A percentile compares a stretch with the other conserved stretches of the same genome.
phyloP scores from a whole-genome alignment of 2,113 vertebrate species.

The Perccottus glenii region DNA sequence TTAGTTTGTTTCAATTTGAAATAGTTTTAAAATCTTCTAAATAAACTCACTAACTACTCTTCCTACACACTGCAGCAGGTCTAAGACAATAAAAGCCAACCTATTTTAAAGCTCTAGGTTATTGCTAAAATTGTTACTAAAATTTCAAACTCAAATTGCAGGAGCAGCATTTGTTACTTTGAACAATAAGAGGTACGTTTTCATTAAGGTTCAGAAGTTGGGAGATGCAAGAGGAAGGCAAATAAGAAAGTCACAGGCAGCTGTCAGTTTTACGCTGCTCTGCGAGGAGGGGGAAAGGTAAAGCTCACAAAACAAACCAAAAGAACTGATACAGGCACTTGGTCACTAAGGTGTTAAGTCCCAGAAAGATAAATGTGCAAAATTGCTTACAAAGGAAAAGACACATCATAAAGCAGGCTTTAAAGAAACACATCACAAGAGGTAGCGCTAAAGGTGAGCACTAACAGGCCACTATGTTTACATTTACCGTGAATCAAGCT shows the following conservation, averaged over 20 bases:
- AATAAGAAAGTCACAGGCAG: constrained; percentile 58
- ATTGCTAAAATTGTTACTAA: constrained; percentile 20
- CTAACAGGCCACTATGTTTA: constrained; percentile 52
- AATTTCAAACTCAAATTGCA: too few relatives aligned
- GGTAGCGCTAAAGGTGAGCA: constrained; percentile 48
- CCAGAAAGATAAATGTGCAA: constrained; percentile 33
- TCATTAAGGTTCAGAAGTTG: constrained; percentile 3
- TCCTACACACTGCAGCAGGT: constrained; percentile 41
- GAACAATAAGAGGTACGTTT: too few relatives aligned
- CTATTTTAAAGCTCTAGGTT: too few relatives aligned
- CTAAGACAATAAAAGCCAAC: too few relatives aligned
- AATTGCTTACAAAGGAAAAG: constrained; percentile 40
- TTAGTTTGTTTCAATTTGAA: too few relatives aligned
- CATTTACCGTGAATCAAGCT: constrained; percentile 44
- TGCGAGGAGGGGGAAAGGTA: constrained; percentile 79
- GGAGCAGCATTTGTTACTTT: too few relatives aligned
- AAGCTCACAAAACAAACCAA: constrained; percentile 73
- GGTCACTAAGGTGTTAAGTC: constrained; percentile 44
- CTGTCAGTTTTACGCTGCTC: constrained; percentile 71
- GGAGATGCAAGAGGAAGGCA: constrained; percentile 34
- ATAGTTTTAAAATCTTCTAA: too few relatives aligned
- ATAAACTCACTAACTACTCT: too few relatives aligned
- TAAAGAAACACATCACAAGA: constrained; percentile 54
- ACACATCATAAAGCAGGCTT: constrained; percentile 58
- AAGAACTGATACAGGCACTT: constrained; percentile 67